A percentile compares a stretch with the other conserved stretches of the same genome.
These are phyloP conservation scores for Pissodes strobi DNA, from an alignment of 1,140 invertebrate genomes.

Conservation along the genomic window DNA sequence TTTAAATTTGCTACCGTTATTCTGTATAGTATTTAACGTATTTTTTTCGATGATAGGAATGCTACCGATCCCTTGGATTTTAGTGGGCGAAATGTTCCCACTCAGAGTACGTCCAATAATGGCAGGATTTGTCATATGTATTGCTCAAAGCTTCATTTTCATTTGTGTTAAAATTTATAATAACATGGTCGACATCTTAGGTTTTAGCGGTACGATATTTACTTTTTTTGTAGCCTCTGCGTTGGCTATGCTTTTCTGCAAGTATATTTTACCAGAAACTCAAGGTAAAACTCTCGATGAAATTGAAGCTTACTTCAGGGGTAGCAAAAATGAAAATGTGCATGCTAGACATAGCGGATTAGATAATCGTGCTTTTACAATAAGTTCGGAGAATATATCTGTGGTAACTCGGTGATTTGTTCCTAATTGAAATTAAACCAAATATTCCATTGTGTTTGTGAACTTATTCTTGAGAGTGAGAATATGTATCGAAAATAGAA, in stretches of 20 bases:
- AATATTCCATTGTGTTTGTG: too few species aligned
- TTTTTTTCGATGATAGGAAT: slow-evolving; percentile 75
- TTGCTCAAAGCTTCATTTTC: slow-evolving; percentile 73
- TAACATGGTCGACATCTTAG: slow-evolving; percentile 60
- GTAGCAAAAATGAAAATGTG: slow-evolving; percentile 39
- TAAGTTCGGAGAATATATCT: slow-evolving; percentile 29
- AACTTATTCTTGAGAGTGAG: too few species aligned
- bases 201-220: slow-evolving; percentile 74
- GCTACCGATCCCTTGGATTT: slow-evolving; percentile 74
- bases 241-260: slow-evolving; percentile 68
- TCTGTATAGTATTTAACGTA: slow-evolving; percentile 69
- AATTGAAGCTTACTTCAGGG: slow-evolving; percentile 69
- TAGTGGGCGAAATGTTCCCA: slow-evolving; percentile 76
- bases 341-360: slow-evolving; percentile 51
- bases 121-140: slow-evolving; percentile 70
- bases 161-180: slow-evolving; percentile 73
- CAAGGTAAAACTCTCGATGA: slow-evolving; percentile 78
- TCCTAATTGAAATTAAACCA: too few species aligned
- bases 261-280: slow-evolving; percentile 78
- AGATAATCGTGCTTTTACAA: slow-evolving; percentile 37
- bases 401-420: slow-evolving; percentile 15
- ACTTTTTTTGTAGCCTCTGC: slow-evolving; percentile 73
- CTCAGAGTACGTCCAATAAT: slow-evolving; percentile 68
- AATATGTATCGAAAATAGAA: too few species aligned
- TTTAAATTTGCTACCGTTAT: slow-evolving; percentile 62